Percentiles rank a stretch among this genome's conserved stretches.
These are phyloP conservation scores for Creontiades dilutus DNA, from an alignment of 2,888 invertebrate genomes.

Conservation along the genomic window DNA sequence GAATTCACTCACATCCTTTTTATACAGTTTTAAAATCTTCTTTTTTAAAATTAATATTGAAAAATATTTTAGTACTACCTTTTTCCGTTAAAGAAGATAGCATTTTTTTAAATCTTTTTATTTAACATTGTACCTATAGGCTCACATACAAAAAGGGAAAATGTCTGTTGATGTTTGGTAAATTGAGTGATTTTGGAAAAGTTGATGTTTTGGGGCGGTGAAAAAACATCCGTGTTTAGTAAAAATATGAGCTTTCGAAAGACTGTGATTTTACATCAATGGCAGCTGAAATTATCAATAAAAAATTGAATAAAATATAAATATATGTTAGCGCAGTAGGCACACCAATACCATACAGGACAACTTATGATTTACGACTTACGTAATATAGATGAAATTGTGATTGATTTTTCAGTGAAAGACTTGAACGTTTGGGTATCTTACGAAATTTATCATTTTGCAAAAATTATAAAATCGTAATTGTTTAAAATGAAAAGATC, in stretches of 20 bases:
- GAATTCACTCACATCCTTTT: background rate
- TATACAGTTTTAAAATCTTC: background rate
- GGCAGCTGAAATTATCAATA: slow-evolving; percentile 3
- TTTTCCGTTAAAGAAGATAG: background rate
- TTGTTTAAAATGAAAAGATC: background rate
- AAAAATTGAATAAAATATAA: background rate
- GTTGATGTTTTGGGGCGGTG: background rate
- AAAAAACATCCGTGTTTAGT: background rate
- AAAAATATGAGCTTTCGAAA: slow-evolving; percentile 32
- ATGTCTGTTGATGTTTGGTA: background rate
- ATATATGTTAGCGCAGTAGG: background rate
- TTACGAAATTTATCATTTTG: background rate
- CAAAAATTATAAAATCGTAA: background rate
- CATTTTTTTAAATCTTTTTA: background rate
- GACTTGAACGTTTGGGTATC: slow-evolving; percentile 20
- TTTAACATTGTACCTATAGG: background rate
- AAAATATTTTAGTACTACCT: background rate
- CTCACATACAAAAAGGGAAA: background rate
- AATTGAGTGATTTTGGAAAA: too few relatives aligned
- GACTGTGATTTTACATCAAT: slow-evolving; percentile 3
- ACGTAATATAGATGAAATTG: background rate
- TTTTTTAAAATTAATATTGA: background rate
- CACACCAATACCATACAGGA: slow-evolving; percentile 13
- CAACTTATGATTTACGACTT: background rate
- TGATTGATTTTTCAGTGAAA: slow-evolving; percentile 24